Percentiles rank a stretch among this genome's conserved stretches.
These are phyloP conservation scores for Oenanthe melanoleuca DNA, from an alignment of 2,113 vertebrate species.

Conservation along the genomic window DNA sequence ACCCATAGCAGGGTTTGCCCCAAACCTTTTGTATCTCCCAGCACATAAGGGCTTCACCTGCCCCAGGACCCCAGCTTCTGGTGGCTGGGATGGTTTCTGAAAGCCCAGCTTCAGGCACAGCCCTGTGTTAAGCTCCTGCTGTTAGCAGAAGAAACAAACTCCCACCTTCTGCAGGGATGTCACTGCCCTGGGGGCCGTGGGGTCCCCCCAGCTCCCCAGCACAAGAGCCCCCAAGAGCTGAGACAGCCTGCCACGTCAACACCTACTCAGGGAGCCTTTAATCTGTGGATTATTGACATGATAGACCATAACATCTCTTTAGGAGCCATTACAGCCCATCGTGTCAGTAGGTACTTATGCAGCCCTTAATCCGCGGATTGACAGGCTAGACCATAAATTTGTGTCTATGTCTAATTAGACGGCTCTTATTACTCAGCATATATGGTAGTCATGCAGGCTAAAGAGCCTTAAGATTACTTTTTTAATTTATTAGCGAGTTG, in stretches of 20 bases:
- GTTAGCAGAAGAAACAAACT: background rate
- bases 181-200: accelerated
- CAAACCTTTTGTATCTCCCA: background rate
- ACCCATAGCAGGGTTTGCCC: background rate
- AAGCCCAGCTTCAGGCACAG: background rate
- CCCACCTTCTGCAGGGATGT: background rate
- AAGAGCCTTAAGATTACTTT: conserved; percentile 12
- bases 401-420: conserved; percentile 42
- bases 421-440: conserved; percentile 28
- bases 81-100: background rate
- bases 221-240: background rate
- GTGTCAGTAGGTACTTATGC: conserved; percentile 20
- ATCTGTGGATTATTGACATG: conserved; percentile 62
- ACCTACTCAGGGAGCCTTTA: conserved; percentile 33
- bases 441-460: background rate
- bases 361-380: conserved; percentile 48
- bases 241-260: background rate
- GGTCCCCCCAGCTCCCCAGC: background rate
- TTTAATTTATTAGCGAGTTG: background rate
- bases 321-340: conserved; percentile 43
- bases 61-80: background rate
- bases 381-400: conserved; percentile 57
- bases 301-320: conserved; percentile 50
- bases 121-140: background rate
- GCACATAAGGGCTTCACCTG: background rate